phyloP scores from a whole-genome alignment of 2,888 invertebrate genomes.

The Chrysolina haemoptera region DNA sequence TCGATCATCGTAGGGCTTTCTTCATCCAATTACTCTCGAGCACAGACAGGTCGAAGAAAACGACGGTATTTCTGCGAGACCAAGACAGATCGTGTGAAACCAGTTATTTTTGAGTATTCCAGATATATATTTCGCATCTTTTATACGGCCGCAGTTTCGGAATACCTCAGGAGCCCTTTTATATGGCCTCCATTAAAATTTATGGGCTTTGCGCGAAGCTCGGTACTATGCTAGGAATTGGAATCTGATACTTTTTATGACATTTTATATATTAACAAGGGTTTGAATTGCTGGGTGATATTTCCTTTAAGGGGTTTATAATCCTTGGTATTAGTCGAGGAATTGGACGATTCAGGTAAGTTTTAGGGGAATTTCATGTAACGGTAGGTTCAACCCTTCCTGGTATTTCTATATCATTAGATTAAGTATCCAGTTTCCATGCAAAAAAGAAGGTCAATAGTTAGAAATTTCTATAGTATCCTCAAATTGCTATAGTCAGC shows the following conservation, averaged over 20 bases:
- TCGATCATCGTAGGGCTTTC: constrained; percentile 2
- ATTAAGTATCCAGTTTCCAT: too few species aligned
- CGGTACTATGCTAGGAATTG: constrained; percentile 17
- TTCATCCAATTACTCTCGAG: not conserved
- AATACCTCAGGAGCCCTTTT: constrained; percentile 24
- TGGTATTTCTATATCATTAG: too few species aligned
- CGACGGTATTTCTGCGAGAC: constrained; percentile 26
- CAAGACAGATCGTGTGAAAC: constrained; percentile 48
- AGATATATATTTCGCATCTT: constrained; percentile 17
- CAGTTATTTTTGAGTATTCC: constrained; percentile 40
- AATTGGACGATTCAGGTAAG: not conserved
- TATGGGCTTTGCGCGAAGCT: constrained; percentile 21
- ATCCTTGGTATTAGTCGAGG: not conserved
- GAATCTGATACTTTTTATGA: constrained; percentile 35
- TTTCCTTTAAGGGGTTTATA: not conserved
- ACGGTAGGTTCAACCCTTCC: too few species aligned
- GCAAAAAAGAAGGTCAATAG: too few species aligned
- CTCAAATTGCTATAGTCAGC: too few species aligned
- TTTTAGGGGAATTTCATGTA: not conserved
- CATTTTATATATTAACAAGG: constrained; percentile 30
- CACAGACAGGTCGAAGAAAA: constrained; percentile 39
- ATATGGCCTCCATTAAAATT: constrained; percentile 29
- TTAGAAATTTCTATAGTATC: too few species aligned
- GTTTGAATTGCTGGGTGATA: constrained; percentile 5
- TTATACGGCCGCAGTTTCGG: not conserved